Evolutionary conservation across 2,888 invertebrate genomes (phyloP), one percentile per base, ranked within the genome.

Genomic region (Nomada hirtipes): DNA sequence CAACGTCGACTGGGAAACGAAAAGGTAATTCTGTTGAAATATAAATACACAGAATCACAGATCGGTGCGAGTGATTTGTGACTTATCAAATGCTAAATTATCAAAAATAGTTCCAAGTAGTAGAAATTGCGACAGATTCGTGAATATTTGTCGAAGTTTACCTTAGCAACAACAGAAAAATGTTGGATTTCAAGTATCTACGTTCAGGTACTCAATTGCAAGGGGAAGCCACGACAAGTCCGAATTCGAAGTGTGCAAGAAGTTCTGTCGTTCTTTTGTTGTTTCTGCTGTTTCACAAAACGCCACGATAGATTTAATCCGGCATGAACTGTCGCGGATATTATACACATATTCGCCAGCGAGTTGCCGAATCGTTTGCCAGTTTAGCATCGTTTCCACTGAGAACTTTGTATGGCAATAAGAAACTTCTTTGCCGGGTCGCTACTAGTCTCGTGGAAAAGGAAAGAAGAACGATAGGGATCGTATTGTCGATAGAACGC

Each of bases 281-380:
- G 36, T 11, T 42, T 57, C 50, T 52, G 7, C 15, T 52, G 63
- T 75, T 69, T 53, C 53, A 13, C 15, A 13, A 60, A 68, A 67
- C 42, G 52, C 42, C n/a, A 47, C 61, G 29, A 52, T 23, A 53
- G 52, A 81, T 55, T 59, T 82, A 81, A 75, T 75, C 70, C 55
- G 44, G 50, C 53, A 53, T 26, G 75, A 75, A 70, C 47, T 52
- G 29, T 71, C 47, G 53, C 15, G 67, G 42, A 52, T 50, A 81
- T 75, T 42, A 68, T 71, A 60, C 36, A 53, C 36, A 57, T 13
- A 65, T 73, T 70, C 57, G 50, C 15, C 55, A 4, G 42, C 75
- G 52, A 75, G 61, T 63, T 67, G 70, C 60, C 50, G 70, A 75
- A 80, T 75, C 65, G 52, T 75, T 75, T 55, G 47, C 52, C 57